A percentile compares a stretch with the other conserved stretches of the same genome.
These are phyloP conservation scores for Drosophila aff. DNA, from an alignment of 1,140 invertebrate species.

Conservation along the genomic window DNA sequence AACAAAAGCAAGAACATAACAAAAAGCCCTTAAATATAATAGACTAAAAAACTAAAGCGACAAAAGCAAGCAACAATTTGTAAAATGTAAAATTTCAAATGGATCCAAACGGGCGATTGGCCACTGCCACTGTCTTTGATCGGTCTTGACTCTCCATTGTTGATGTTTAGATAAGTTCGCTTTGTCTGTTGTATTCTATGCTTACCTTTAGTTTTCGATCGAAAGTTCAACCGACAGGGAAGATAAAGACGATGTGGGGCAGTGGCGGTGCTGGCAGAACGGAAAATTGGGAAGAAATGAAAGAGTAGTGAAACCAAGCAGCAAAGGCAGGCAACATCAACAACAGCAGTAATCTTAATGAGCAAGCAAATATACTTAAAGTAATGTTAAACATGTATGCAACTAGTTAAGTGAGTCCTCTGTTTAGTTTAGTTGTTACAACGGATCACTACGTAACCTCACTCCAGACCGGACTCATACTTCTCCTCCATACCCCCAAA, in stretches of 20 bases:
- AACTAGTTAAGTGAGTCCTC: constrained; percentile 65
- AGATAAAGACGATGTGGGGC: background rate
- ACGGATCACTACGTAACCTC: constrained; percentile 23
- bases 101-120: constrained; percentile 37
- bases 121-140: constrained; percentile 28
- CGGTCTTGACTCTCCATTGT: constrained; percentile 5
- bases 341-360: constrained; percentile 36
- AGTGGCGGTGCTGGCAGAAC: constrained; percentile 21
- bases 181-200: constrained; percentile 49
- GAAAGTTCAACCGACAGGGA: constrained; percentile 17
- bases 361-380: constrained; percentile 59
- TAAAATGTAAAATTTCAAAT: constrained; percentile 65
- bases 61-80: constrained; percentile 39
- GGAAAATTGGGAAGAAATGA: constrained; percentile 12
- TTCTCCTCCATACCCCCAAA: background rate
- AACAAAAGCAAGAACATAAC: constrained; percentile 12
- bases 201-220: constrained; percentile 37
- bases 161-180: constrained; percentile 23
- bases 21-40: constrained; percentile 53
- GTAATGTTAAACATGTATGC: constrained; percentile 60
- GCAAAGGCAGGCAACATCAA: constrained; percentile 26
- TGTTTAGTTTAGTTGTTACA: constrained; percentile 65
- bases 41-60: constrained; percentile 39
- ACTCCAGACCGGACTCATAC: constrained; percentile 42
- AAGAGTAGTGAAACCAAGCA: constrained; percentile 15